phyloP scores from a whole-genome alignment of 1,140 invertebrate genomes.

The Dendroctonus ponderosae region DNA sequence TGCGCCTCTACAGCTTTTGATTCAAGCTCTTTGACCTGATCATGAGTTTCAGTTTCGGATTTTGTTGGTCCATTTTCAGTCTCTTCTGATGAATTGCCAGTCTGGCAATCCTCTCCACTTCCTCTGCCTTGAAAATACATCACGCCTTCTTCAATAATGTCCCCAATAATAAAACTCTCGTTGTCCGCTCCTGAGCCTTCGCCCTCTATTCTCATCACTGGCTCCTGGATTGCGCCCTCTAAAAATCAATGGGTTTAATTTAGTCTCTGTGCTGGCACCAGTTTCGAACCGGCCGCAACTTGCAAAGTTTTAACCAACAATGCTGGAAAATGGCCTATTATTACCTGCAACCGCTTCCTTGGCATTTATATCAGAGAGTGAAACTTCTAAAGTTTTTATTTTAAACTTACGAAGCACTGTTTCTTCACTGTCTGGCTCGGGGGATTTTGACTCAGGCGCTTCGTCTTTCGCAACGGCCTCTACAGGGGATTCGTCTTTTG shows the following conservation, averaged over 20 bases:
- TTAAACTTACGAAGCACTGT: neutral
- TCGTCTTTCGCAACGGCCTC: neutral
- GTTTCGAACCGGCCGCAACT: neutral
- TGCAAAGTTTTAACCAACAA: neutral
- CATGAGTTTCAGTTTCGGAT: neutral
- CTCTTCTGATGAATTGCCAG: conserved; percentile 38
- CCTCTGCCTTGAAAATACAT: conserved; percentile 72
- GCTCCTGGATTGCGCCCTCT: conserved; percentile 70
- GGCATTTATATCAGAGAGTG: too few relatives aligned
- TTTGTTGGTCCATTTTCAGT: neutral
- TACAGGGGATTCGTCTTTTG: neutral
- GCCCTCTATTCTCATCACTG: conserved; percentile 68
- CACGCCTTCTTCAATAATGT: conserved; percentile 73
- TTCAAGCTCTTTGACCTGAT: too few relatives aligned
- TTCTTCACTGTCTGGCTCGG: neutral
- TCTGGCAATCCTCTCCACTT: conserved; percentile 60
- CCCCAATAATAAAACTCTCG: conserved; percentile 51
- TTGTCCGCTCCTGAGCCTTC: conserved; percentile 67
- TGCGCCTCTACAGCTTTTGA: too few relatives aligned
- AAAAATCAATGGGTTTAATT: too few relatives aligned
- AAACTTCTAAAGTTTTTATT: neutral
- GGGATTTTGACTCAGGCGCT: neutral
- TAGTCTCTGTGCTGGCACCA: too few relatives aligned
- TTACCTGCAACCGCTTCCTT: too few relatives aligned
- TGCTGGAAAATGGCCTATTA: too few relatives aligned